Percentiles rank a stretch among this genome's conserved stretches.
Evolutionary conservation across 2,797 vertebrate species (phyloP).

Genomic region (Pseudomugil tenellus): DNA sequence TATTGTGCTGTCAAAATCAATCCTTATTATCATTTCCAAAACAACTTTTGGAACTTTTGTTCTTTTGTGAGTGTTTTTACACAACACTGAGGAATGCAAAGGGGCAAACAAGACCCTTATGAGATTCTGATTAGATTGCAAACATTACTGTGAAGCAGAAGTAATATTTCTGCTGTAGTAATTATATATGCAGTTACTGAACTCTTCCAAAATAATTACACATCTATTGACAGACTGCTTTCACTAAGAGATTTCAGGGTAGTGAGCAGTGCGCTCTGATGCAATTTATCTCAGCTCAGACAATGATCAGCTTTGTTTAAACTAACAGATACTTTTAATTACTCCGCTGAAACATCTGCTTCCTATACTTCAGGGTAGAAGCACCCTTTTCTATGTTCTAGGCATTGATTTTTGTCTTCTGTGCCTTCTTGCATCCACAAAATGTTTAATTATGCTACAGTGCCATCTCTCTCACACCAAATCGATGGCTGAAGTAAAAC

Average conservation of each 20-base stretch:
- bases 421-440: constrained; percentile 7
- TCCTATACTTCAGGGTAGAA: constrained; percentile 22
- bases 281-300: constrained; percentile 40
- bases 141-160: constrained; percentile 22
- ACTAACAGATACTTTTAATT: constrained; percentile 46
- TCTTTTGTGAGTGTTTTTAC: constrained; percentile 10
- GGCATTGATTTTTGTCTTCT: constrained; percentile 32
- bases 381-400: background rate
- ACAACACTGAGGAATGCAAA: constrained; percentile 9
- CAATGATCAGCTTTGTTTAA: constrained; percentile 36
- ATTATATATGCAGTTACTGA: constrained; percentile 33
- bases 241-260: constrained; percentile 32
- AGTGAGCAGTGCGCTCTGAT: constrained; percentile 13
- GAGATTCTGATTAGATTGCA: constrained; percentile 8
- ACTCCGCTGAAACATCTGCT: constrained; percentile 29
- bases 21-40: background rate
- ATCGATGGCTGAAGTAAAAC: constrained; percentile 5
- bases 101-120: constrained; percentile 6
- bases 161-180: constrained; percentile 38
- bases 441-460: constrained; percentile 12
- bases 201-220: constrained; percentile 54
- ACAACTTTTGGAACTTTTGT: background rate
- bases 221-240: constrained; percentile 40
- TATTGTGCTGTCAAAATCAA: background rate
- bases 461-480: background rate